Conservation (phyloP, 2,888 invertebrate genomes). For the Sialis fuliginosa region DNA sequence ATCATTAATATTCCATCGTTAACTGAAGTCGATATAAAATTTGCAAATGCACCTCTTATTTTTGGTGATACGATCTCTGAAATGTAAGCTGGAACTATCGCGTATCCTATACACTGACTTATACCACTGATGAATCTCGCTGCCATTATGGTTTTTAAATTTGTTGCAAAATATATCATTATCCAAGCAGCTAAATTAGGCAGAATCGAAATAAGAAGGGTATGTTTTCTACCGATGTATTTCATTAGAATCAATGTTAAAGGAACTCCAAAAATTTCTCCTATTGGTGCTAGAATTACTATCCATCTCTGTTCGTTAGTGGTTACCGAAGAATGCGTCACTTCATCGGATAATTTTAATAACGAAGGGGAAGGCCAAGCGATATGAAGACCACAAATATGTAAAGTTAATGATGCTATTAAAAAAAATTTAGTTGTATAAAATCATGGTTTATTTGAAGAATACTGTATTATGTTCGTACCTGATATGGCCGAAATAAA, state of each 20-base stretch:
- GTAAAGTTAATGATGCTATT: neutral
- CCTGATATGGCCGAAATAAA: no score
- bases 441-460: no score
- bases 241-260: neutral
- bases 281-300: neutral
- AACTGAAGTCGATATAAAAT: slow-evolving; percentile 35
- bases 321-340: neutral
- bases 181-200: slow-evolving; percentile 2
- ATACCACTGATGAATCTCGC: slow-evolving; percentile 37
- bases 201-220: neutral
- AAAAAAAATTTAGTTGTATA: no score
- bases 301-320: slow-evolving; percentile 2
- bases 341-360: neutral
- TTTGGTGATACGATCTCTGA: slow-evolving; percentile 39
- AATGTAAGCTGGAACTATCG: slow-evolving; percentile 37
- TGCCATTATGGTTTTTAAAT: neutral
- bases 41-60: slow-evolving; percentile 40
- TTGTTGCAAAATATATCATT: slow-evolving; percentile 2
- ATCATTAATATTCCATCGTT: slow-evolving; percentile 39
- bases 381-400: slow-evolving; percentile 1
- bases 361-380: slow-evolving; percentile 3
- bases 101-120: slow-evolving; percentile 27
- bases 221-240: slow-evolving; percentile 1
- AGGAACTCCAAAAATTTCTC: slow-evolving; percentile 3
- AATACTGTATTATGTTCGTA: no score